Evolutionary conservation across 1,140 invertebrate genomes (phyloP), one percentile per base, ranked within the genome.

Genomic region (Psix sp.): DNA sequence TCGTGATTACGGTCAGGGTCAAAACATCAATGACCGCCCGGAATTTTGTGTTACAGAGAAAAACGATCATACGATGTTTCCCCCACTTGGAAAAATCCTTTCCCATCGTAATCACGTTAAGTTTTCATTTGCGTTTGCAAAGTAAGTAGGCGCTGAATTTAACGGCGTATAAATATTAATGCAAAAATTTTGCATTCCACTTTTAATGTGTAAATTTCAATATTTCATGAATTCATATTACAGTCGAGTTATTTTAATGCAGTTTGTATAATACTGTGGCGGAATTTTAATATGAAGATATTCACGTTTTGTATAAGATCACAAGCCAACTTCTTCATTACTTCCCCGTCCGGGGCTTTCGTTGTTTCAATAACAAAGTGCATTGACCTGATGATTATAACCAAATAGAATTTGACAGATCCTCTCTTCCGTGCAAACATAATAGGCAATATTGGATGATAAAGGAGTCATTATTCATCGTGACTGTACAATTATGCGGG

Each of bases 401-500:
- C 36, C 31, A 18, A 43, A 48, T 48, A 49, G 0, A 7, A 40
- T 54, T 71, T 60, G 36, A 45, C 68, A 31, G 24, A 40, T n/a
- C 9, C 31, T 20, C 51, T 39, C 24, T 56, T 29, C 46, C 42
- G 29, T 59, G 52, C 70, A 60, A 77, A 68, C 79, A 78, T 83
- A 83, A 84, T 83, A 82, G 80, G 63, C 80, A 82, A 84, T 82
- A 80, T 81, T 75, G 77, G 56, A 48, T 63, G 76, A 81, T 81
- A 82, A 82, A 81, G 82, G 78, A 81, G 81, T 80, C 77, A 78
- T 57, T 7, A 10, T 29, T 29, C 21, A 39, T 40, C 70, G 57
- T 72, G 73, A 38, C 77, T 72, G 72, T 70, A 70, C 77, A 82
- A 84, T 84, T 82, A 82, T 80, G 82, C 82, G 82, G 78, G 70